Conservation (phyloP, 1,140 invertebrate genomes). For the Microplitis demolitor region DNA sequence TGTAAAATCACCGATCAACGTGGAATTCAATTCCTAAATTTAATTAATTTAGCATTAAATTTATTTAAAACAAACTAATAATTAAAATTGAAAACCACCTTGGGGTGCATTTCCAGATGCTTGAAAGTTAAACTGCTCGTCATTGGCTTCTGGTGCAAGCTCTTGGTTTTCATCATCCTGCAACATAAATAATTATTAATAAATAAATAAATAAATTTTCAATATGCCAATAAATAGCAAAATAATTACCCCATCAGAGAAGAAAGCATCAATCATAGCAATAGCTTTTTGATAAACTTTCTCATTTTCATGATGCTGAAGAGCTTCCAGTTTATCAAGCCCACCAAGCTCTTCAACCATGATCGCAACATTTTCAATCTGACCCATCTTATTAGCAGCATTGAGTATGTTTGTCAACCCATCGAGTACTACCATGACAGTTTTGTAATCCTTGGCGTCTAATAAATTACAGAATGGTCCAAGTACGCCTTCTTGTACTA, state of each 20-base stretch:
- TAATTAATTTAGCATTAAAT: too few species aligned
- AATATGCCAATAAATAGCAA: too few species aligned
- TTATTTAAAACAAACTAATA: too few species aligned
- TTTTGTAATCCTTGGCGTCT: conserved; percentile 67
- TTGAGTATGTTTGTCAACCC: conserved; percentile 68
- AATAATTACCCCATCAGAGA: conserved; percentile 64
- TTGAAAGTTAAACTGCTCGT: conserved; percentile 48
- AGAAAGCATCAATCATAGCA: conserved; percentile 83
- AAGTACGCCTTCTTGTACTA: conserved; percentile 66
- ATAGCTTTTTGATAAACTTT: conserved; percentile 84
- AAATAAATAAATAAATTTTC: background rate
- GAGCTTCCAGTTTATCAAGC: conserved; percentile 75
- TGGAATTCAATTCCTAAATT: too few species aligned
- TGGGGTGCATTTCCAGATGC: conserved; percentile 33
- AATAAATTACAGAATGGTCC: conserved; percentile 58
- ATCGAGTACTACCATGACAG: conserved; percentile 68
- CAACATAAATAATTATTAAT: conserved; percentile 18
- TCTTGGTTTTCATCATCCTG: conserved; percentile 39
- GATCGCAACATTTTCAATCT: conserved; percentile 61
- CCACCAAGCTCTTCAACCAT: conserved; percentile 71
- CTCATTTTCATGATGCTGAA: conserved; percentile 78
- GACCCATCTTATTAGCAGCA: conserved; percentile 62
- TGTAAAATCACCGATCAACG: too few species aligned
- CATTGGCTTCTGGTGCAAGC: conserved; percentile 28
- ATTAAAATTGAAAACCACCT: conserved; percentile 42